Evolutionary conservation across 1,140 invertebrate species (phyloP).

Genomic region (Pararge aegeria): DNA sequence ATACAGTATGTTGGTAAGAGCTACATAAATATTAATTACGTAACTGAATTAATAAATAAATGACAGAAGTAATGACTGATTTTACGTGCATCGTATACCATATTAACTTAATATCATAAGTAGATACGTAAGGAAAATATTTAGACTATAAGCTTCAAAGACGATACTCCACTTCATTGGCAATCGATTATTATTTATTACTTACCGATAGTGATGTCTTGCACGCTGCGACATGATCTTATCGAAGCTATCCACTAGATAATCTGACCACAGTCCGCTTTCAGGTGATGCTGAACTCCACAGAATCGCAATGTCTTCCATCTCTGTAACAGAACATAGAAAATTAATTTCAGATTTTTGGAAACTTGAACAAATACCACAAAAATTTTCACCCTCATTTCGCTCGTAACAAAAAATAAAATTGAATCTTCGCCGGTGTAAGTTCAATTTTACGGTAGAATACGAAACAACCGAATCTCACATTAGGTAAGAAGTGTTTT

Average conservation of each 20-base stretch:
- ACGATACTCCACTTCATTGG: too few relatives aligned
- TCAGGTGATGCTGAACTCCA: constrained; percentile 87
- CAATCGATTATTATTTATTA: neutral
- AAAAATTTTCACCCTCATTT: too few relatives aligned
- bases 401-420: too few relatives aligned
- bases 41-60: constrained; percentile 8
- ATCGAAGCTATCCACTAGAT: constrained; percentile 89
- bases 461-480: too few relatives aligned
- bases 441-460: too few relatives aligned
- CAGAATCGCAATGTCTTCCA: constrained; percentile 90
- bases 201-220: constrained; percentile 85
- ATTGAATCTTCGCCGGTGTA: too few relatives aligned
- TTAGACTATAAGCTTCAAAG: too few relatives aligned
- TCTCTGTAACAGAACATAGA: constrained; percentile 78
- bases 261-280: constrained; percentile 88
- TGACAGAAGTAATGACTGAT: neutral
- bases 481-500: too few relatives aligned
- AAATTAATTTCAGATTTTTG: too few relatives aligned
- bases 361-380: too few relatives aligned
- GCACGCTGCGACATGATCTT: constrained; percentile 89
- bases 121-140: too few relatives aligned
- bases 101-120: neutral
- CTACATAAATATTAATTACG: constrained; percentile 4
- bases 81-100: neutral
- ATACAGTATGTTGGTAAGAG: neutral